A percentile compares a stretch with the other conserved stretches of the same genome.
Evolutionary conservation across 2,888 invertebrate genomes (phyloP).

Genomic region (Caradrina kadenii): DNA sequence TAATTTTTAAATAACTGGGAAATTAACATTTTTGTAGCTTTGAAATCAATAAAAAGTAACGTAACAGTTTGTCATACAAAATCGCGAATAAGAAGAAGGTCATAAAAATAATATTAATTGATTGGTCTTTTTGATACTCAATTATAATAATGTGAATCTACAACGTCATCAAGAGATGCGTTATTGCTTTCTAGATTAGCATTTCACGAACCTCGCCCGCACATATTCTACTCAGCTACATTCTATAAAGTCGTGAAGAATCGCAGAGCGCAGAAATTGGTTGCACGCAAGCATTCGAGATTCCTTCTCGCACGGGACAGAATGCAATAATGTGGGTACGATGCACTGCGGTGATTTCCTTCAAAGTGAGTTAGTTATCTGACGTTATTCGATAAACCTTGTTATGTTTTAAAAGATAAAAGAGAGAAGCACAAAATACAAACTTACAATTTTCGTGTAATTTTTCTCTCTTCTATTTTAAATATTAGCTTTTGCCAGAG

Average conservation of each 20-base stretch:
- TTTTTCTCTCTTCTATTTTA: too few relatives aligned
- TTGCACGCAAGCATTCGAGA: conserved; percentile 54
- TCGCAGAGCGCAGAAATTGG: conserved; percentile 55
- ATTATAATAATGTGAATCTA: not conserved
- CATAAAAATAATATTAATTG: too few relatives aligned
- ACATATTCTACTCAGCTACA: conserved; percentile 12
- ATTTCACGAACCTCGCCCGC: conserved; percentile 19
- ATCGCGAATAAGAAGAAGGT: not conserved
- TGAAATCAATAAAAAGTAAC: too few relatives aligned
- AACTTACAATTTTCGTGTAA: too few relatives aligned
- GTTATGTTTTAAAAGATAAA: too few relatives aligned
- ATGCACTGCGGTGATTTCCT: conserved; percentile 45
- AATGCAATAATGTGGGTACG: conserved; percentile 61
- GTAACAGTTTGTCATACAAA: not conserved
- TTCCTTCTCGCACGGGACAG: conserved; percentile 47
- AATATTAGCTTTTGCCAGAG: too few relatives aligned
- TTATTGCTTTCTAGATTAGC: conserved; percentile 7
- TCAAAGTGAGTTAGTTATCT: conserved; percentile 40
- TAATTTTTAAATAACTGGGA: too few relatives aligned
- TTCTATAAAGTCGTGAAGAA: conserved; percentile 45
- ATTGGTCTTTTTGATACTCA: not conserved
- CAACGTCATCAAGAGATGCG: not conserved
- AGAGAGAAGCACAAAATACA: too few relatives aligned
- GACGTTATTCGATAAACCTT: not conserved
- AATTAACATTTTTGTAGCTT: too few relatives aligned